These are phyloP conservation scores for Sturnus vulgaris DNA, from an alignment of 2,113 vertebrate species.

Conservation along the genomic window DNA sequence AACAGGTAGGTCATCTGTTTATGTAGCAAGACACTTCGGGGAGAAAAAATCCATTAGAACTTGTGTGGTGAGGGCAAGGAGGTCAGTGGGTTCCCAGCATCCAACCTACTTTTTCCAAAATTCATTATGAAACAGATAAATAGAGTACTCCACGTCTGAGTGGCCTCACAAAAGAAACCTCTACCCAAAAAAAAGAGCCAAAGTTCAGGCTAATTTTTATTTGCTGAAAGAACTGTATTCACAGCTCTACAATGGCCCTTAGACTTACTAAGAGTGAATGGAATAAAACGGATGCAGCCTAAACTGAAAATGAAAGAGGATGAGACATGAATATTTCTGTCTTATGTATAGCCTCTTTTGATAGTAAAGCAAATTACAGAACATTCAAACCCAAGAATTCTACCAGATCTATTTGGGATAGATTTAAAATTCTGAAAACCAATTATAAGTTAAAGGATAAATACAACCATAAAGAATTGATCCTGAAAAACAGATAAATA, in stretches of 20 bases:
- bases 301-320: neutral
- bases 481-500: neutral
- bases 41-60: neutral
- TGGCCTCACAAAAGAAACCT: neutral
- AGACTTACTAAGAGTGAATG: neutral
- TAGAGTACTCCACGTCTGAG: neutral
- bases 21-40: neutral
- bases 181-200: neutral
- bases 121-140: neutral
- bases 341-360: neutral
- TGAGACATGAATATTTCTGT: neutral
- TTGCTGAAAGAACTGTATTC: neutral
- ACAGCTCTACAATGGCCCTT: neutral
- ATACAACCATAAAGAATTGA: neutral
- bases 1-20: constrained; percentile 19
- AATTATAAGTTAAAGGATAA: neutral
- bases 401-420: neutral
- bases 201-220: neutral
- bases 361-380: neutral
- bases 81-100: neutral
- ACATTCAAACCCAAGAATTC: neutral
- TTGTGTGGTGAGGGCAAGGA: neutral
- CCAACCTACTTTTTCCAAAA: neutral
- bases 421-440: neutral
- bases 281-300: neutral